These are phyloP conservation scores for Actenoides lindsayi DNA, from an alignment of 2,113 vertebrate species.

Conservation along the genomic window DNA sequence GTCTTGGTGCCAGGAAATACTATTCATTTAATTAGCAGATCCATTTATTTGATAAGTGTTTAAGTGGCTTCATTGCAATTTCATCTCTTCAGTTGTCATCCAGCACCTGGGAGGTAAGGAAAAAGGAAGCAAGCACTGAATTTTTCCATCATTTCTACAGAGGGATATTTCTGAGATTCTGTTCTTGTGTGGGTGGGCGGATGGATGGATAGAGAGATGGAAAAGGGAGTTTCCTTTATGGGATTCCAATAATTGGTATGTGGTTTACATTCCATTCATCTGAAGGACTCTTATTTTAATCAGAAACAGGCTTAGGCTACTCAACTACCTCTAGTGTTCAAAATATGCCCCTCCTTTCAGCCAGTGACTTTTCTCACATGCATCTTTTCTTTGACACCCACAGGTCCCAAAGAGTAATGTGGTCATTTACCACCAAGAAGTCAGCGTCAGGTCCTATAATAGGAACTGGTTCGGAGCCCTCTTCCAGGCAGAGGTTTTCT, in stretches of 20 bases:
- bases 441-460: not conserved
- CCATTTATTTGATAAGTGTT: slow-evolving; percentile 46
- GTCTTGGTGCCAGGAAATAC: slow-evolving; percentile 24
- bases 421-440: slow-evolving; percentile 27
- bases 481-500: slow-evolving; percentile 24
- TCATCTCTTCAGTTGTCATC: slow-evolving; percentile 42
- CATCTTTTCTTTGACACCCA: slow-evolving; percentile 48
- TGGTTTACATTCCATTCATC: slow-evolving; percentile 73
- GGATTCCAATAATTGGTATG: slow-evolving; percentile 73
- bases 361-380: slow-evolving; percentile 4
- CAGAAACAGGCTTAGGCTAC: slow-evolving; percentile 65
- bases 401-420: slow-evolving; percentile 4
- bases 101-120: slow-evolving; percentile 40
- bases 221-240: slow-evolving; percentile 75
- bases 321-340: slow-evolving; percentile 53
- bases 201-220: slow-evolving; percentile 63
- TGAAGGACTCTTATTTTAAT: slow-evolving; percentile 66
- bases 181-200: slow-evolving; percentile 54
- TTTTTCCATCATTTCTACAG: slow-evolving; percentile 56
- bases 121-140: not conserved
- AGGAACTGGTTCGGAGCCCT: not conserved
- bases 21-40: slow-evolving; percentile 48
- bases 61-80: slow-evolving; percentile 42
- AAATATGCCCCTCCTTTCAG: not conserved
- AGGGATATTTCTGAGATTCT: slow-evolving; percentile 47